Percentiles rank a stretch among this genome's conserved stretches.
Evolutionary conservation across 2,797 vertebrate species (phyloP).

Genomic region (Pyrocephalus nanus): DNA sequence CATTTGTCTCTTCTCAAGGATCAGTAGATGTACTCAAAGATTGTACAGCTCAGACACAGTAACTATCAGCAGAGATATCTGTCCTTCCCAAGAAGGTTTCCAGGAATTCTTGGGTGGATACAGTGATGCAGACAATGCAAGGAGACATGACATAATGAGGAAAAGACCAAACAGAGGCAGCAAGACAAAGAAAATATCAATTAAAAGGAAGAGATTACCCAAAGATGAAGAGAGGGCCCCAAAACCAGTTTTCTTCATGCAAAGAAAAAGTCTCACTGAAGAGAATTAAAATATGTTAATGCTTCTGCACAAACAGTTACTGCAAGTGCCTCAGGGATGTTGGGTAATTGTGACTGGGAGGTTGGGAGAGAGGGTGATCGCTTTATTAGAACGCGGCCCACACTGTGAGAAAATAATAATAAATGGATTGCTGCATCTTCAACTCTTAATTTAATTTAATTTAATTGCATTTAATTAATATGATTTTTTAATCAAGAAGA

Average conservation of each 20-base stretch:
- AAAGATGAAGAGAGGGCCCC: background rate
- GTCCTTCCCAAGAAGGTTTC: background rate
- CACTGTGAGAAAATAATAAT: constrained; percentile 56
- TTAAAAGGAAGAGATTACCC: background rate
- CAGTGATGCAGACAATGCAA: background rate
- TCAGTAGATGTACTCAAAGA: background rate
- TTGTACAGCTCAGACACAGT: accelerated
- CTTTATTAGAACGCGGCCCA: constrained; percentile 55
- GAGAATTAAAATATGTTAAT: constrained; percentile 10
- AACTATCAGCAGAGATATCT: background rate
- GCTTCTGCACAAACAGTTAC: background rate
- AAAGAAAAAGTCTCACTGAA: background rate
- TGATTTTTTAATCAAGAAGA: constrained; percentile 63
- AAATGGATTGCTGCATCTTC: constrained; percentile 59
- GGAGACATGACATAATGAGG: background rate
- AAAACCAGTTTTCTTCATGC: background rate
- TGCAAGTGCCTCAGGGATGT: constrained; percentile 15
- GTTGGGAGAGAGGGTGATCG: background rate
- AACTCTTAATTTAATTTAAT: constrained; percentile 68
- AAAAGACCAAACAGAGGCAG: background rate
- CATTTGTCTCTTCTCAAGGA: background rate
- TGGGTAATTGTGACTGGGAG: constrained; percentile 24
- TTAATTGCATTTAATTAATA: constrained; percentile 72
- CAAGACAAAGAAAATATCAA: background rate
- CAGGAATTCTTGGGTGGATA: background rate